phyloP scores from a whole-genome alignment of 2,113 vertebrate species.

The Brachypodius melanocephalos region DNA sequence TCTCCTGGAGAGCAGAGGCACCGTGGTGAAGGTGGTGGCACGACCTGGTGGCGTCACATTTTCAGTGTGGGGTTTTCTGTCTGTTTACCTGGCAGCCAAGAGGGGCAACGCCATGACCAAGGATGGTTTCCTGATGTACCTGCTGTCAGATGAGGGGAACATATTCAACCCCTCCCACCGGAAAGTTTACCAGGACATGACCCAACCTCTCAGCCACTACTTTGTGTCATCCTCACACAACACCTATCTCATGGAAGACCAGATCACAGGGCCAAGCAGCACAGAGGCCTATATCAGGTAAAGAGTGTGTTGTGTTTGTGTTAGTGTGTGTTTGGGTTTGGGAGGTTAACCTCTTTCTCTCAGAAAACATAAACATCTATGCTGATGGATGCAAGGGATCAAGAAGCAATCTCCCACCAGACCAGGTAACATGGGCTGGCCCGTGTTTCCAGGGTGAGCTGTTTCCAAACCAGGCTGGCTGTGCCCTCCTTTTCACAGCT shows the following conservation, averaged over 20 bases:
- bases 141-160: conserved; percentile 80
- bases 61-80: not conserved
- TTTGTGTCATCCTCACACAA: conserved; percentile 96
- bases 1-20: not conserved
- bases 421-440: not conserved
- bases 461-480: not conserved
- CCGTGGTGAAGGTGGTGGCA: not conserved
- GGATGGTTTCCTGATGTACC: conserved; percentile 92
- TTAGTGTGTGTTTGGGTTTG: not conserved
- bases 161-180: conserved; percentile 82
- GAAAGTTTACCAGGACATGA: conserved; percentile 91
- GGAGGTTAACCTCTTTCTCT: not conserved
- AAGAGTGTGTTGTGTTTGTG: too few relatives aligned
- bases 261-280: conserved; percentile 93
- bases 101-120: conserved; percentile 82
- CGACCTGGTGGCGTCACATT: not conserved
- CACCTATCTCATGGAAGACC: conserved; percentile 94
- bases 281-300: conserved; percentile 95
- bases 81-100: conserved; percentile 76
- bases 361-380: not conserved
- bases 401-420: not conserved
- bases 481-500: not conserved
- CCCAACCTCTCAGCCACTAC: conserved; percentile 90
- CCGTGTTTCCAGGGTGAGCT: not conserved
- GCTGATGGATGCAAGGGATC: not conserved